Percentiles rank a stretch among this genome's conserved stretches.
Conservation (phyloP, 1,140 invertebrate species). For the Drosophila bipectinata region DNA sequence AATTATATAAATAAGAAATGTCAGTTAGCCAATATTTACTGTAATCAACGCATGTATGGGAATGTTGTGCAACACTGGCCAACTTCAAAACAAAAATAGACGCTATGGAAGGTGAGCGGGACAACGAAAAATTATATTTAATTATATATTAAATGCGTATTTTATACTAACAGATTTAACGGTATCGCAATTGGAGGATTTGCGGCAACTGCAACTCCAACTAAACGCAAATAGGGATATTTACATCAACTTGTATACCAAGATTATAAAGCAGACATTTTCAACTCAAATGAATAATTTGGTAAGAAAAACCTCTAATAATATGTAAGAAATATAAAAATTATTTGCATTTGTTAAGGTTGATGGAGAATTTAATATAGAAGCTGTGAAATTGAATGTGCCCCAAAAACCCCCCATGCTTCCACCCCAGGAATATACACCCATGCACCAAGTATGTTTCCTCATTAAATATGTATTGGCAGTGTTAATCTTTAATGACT, state of each 20-base stretch:
- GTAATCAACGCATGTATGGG: neutral
- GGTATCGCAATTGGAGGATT: slow-evolving; percentile 34
- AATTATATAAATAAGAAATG: neutral
- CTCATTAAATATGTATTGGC: neutral
- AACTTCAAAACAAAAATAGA: slow-evolving; percentile 23
- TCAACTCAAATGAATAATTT: slow-evolving; percentile 57
- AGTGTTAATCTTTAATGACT: slow-evolving; percentile 2
- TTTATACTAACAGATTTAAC: slow-evolving; percentile 38
- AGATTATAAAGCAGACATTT: slow-evolving; percentile 47
- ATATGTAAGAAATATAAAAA: neutral
- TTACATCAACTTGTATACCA: slow-evolving; percentile 51
- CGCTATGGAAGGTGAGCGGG: slow-evolving; percentile 49
- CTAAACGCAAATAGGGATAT: slow-evolving; percentile 24
- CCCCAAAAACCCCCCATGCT: slow-evolving; percentile 27
- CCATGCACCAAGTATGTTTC: slow-evolving; percentile 40
- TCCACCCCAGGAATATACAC: slow-evolving; percentile 19
- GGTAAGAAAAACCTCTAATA: slow-evolving; percentile 12
- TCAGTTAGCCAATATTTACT: neutral
- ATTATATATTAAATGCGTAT: neutral
- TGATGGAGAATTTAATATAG: slow-evolving; percentile 42
- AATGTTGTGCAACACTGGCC: slow-evolving; percentile 13
- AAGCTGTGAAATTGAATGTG: slow-evolving; percentile 39
- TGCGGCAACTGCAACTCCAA: slow-evolving; percentile 44
- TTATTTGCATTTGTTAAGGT: slow-evolving; percentile 22
- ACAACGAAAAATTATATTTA: neutral